Base-by-base conservation (phyloP, 2,113 vertebrate genomes). In the Hypanus sabinus region DNA sequence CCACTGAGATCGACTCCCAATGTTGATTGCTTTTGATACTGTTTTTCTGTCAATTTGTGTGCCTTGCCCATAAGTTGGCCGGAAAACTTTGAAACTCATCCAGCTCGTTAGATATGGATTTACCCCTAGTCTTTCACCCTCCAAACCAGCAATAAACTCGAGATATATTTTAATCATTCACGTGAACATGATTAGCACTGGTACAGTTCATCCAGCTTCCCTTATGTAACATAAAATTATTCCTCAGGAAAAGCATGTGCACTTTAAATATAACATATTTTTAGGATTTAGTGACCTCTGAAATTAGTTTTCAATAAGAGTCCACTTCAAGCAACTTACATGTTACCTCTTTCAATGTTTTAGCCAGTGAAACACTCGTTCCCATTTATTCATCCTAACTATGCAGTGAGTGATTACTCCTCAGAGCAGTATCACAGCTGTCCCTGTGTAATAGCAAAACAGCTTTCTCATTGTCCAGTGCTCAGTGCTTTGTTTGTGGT, bases 401-500 rank as follows among this genome's bases (percentile, higher is more conserved):
- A 36, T 73, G 36, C 70, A 71, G 22, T 73, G 95, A 96, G 96
- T 96, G 95, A 95, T 94, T 95, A 95, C 94, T 95, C 94, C 94
- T 95, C 95, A 94, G 94, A 95, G 94, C 94, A 94, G 95, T 95
- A 95, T 95, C 94, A 94, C 95, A 96, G 95, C 95, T 96, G 95
- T 95, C 96, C 95, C 95, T 95, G 94, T 94, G 81, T 36, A 55
- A 75, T 94, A 94, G 12, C 57, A 94, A 96, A 95, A 97, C 95
- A 96, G 96, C 96, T 95, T 96, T 95, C 95, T 96, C 95, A 96
- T 97, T 96, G 96, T 97, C 96, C 96, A 80, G 94, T 94, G 95
- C 95, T 95, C 97, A 96, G 95, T 96, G 96, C 95, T 96, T 96
- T 96, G 96, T 96, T 96, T 94, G 94, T 94, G 95, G 96, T 95